Base-by-base conservation (phyloP, 2,797 vertebrate genomes). In the Manis crassicaudata region DNA sequence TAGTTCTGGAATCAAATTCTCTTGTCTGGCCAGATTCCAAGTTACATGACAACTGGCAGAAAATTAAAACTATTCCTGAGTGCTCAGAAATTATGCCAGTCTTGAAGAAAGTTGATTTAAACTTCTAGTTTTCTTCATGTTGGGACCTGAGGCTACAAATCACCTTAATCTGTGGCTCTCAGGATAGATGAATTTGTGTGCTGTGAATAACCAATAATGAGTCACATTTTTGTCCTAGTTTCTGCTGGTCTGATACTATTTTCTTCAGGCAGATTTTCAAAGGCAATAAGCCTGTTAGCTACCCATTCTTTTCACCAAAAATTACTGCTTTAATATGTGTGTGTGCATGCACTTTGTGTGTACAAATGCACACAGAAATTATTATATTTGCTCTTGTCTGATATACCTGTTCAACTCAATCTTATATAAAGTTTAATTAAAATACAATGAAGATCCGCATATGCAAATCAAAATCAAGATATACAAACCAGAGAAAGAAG, bases 231-330 rank as follows among this genome's bases (percentile, higher is more conserved):
- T 94, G 52, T 70, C 52, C 96, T 90, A 75, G 52, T 50, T 58
- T 86, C 52, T 94, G 35, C 67, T 83, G 37, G n/a, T 50, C 52
- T 92, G 18, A 68, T 32, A 56, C 50, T 72, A 68, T 86, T 87
- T 12, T 75, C 81, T 92, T 95, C 27, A 80, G 92, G 65, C 13
- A 97, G 63, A 68, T 80, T 95, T 46, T 91, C 72, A 95, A 92
- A 94, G 35, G 90, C 52, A 93, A 16, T 60, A 76, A 40, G 23
- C 43, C 86, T 65, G 52, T 67, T 72, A 93, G 73, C 21, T 73
- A 73, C 62, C 25, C 52, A 60, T 70, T 88, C 25, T 68, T 92
- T 83, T 76, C 75, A 29, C 32, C 50, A 12, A 16, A 92, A 90
- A 79, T 70, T 52, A 52, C 21, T 35, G 86, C 11, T 82, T 50